phyloP scores from a whole-genome alignment of 2,113 vertebrate species.

The Dunckerocampus dactyliophorus region DNA sequence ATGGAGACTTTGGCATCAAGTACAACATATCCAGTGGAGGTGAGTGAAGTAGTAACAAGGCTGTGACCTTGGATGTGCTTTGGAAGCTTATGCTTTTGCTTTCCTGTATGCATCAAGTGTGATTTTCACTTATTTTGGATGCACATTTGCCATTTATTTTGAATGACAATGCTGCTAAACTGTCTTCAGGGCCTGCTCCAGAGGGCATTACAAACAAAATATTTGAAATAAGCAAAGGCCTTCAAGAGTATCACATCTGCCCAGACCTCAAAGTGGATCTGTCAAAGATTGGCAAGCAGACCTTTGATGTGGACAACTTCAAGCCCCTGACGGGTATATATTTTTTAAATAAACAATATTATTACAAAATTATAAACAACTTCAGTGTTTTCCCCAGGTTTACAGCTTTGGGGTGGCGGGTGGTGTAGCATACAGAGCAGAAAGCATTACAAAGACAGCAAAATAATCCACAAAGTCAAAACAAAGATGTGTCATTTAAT shows the following conservation, averaged over 20 bases:
- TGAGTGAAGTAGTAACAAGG: constrained; percentile 38
- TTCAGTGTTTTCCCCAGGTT: neutral
- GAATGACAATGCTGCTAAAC: neutral
- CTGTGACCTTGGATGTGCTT: neutral
- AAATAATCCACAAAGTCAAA: no score
- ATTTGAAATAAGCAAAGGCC: constrained; percentile 92
- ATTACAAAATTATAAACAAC: neutral
- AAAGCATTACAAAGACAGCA: no score
- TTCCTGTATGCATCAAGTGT: no score
- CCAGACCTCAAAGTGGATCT: constrained; percentile 91
- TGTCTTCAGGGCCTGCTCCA: constrained; percentile 84
- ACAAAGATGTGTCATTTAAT: no score
- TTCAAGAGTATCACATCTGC: constrained; percentile 93
- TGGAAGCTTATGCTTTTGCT: no score
- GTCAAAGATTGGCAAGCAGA: constrained; percentile 86
- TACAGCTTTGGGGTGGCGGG: no score
- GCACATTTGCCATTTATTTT: neutral
- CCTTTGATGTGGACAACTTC: constrained; percentile 93
- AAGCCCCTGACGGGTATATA: constrained; percentile 88
- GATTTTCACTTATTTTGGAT: no score
- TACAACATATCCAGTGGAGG: constrained; percentile 96
- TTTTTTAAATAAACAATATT: neutral
- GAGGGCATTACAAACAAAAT: constrained; percentile 95
- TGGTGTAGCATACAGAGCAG: no score
- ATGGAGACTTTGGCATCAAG: constrained; percentile 96